A percentile compares a stretch with the other conserved stretches of the same genome.
phyloP scores from a whole-genome alignment of 2,113 vertebrate genomes.

The Cacatua alba region DNA sequence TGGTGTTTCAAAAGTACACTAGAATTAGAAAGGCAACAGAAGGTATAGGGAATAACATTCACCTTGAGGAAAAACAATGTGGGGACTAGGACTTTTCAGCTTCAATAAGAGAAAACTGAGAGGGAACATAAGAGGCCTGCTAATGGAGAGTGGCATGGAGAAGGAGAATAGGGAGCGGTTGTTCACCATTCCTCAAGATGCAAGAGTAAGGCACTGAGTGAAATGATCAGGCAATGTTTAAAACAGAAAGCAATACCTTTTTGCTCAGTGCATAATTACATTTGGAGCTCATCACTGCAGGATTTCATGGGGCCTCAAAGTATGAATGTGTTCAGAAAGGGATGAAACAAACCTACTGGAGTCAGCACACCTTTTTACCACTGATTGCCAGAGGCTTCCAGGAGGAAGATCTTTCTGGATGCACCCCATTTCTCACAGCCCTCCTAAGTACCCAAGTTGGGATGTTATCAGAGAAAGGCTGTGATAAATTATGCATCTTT shows the following conservation, averaged over 20 bases:
- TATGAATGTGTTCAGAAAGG: background rate
- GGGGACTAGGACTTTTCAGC: background rate
- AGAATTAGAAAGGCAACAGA: background rate
- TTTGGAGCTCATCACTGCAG: background rate
- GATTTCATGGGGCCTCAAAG: background rate
- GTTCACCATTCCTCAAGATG: background rate
- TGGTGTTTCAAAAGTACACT: background rate
- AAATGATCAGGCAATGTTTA: background rate
- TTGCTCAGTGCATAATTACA: background rate
- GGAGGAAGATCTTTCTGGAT: background rate
- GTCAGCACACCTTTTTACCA: background rate
- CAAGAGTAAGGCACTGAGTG: background rate
- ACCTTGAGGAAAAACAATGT: background rate
- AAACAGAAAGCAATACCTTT: background rate
- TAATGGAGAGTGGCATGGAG: background rate
- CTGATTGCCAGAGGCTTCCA: background rate
- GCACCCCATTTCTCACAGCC: background rate
- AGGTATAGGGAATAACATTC: background rate
- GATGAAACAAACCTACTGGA: background rate
- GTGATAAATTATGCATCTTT: background rate
- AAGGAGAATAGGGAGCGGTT: fast-evolving
- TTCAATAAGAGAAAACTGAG: background rate
- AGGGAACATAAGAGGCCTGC: background rate
- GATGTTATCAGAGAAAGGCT: background rate
- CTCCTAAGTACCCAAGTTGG: background rate